Evolutionary conservation across 2,797 vertebrate species (phyloP).

Genomic region (Molossus molossus): DNA sequence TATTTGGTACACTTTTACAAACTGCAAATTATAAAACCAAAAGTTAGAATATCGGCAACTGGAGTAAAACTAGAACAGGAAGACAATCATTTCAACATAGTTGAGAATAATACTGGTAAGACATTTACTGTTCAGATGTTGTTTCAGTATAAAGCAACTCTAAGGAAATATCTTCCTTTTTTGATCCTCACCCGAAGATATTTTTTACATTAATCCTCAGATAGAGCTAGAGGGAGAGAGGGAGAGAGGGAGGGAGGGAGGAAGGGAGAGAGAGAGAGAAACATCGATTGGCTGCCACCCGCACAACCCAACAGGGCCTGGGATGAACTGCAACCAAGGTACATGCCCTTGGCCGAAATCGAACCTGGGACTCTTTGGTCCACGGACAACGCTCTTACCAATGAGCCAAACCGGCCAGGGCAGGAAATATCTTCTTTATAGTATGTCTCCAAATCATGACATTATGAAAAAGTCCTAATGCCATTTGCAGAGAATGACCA

Average conservation of each 20-base stretch:
- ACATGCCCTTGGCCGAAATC: no score
- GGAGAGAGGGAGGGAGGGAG: no score
- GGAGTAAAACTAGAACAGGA: conserved; percentile 58
- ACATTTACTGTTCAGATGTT: conserved; percentile 61
- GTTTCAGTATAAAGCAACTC: conserved; percentile 55
- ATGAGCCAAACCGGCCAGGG: no score
- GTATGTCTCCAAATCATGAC: conserved; percentile 3
- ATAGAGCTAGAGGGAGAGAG: no score
- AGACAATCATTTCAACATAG: conserved; percentile 59
- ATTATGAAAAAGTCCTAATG: conserved; percentile 47
- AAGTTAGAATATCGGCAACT: conserved; percentile 51
- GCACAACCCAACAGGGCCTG: no score
- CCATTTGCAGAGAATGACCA: conserved; percentile 52
- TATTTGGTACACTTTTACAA: conserved; percentile 64
- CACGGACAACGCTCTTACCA: no score
- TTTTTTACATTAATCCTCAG: no score
- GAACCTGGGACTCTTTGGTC: no score
- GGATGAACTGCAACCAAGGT: no score
- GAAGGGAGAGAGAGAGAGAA: no score
- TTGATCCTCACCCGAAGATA: no score
- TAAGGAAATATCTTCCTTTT: conserved; percentile 10
- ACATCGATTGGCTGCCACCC: no score
- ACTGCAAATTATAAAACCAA: conserved; percentile 60
- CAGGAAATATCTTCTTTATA: neutral
- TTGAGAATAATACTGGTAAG: conserved; percentile 66